Conservation (phyloP, 2,797 vertebrate genomes). For the Ispidina picta region DNA sequence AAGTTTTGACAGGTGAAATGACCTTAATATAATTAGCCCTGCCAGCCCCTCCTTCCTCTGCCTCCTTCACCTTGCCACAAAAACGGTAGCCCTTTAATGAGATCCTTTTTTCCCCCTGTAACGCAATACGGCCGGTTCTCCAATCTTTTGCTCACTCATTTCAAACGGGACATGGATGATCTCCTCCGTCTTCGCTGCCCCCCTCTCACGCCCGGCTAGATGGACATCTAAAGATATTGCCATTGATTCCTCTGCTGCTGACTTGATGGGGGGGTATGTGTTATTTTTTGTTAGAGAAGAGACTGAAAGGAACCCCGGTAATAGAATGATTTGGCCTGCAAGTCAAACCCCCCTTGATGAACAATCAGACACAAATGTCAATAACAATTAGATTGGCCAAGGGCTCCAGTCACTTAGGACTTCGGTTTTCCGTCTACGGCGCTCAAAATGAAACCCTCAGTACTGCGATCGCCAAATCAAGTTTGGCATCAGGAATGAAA, state of each 20-base stretch:
- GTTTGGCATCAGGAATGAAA: slow-evolving; percentile 83
- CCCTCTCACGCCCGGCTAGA: slow-evolving; percentile 13
- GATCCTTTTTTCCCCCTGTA: slow-evolving; percentile 29
- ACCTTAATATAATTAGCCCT: slow-evolving; percentile 68
- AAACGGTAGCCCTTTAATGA: slow-evolving; percentile 48
- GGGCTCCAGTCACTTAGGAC: slow-evolving; percentile 84
- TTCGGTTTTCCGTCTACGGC: slow-evolving; percentile 75
- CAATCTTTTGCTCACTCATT: not conserved
- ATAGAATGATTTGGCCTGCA: slow-evolving; percentile 78
- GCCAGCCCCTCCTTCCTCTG: slow-evolving; percentile 69
- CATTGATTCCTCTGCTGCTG: slow-evolving; percentile 72
- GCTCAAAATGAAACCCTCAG: slow-evolving; percentile 72
- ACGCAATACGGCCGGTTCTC: not conserved
- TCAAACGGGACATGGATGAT: not conserved
- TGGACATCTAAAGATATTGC: slow-evolving; percentile 56
- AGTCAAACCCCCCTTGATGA: slow-evolving; percentile 79
- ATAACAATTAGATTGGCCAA: slow-evolving; percentile 85
- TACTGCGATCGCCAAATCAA: slow-evolving; percentile 75
- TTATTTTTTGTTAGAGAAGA: slow-evolving; percentile 40
- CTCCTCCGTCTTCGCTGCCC: not conserved
- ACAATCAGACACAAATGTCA: slow-evolving; percentile 83
- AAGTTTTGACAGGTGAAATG: slow-evolving; percentile 66
- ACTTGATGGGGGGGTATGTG: not conserved
- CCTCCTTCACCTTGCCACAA: slow-evolving; percentile 65
- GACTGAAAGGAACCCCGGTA: slow-evolving; percentile 66